Base-by-base conservation (phyloP, 2,888 invertebrate species). In the Malachius bipustulatus region DNA sequence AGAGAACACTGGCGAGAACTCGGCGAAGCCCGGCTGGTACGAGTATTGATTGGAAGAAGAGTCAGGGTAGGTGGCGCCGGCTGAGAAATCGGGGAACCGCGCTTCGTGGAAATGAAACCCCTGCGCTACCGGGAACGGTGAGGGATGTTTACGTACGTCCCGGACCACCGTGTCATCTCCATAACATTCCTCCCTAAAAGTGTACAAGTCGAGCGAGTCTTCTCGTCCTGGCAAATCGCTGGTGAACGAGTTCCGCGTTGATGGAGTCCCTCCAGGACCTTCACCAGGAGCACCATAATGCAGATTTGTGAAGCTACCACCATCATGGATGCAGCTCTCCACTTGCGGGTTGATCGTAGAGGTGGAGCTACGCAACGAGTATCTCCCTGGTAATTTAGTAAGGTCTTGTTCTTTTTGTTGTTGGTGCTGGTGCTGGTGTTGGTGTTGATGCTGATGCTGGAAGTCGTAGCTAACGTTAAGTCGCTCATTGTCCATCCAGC, bases 231-330 rank as follows among this genome's bases (percentile, higher is more conserved):
- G 66, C 30, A 66, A 49, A 41, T 64, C 60, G 28, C 54, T 47
- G 44, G 60, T 60, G 30, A 47, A 41, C 39, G 54, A 38, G 49
- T 62, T 43, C 46, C 58, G 40, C 48, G 46, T 46, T 30, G 46
- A 49, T 43, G 33, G 45, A 31, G 47, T 36, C 35, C 46, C 37
- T 14, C 59, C 59, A 3, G 60, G 56, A n/a, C 60, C 62, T 45
- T 61, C 62, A 8, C 62, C 69, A 39, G 62, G 57, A 14, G 70
- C 65, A 46, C 77, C 73, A 56, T 77, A 78, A 54, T 79, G 79
- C 32, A 79, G 65, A 56, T 75, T 77, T 45, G 73, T 75, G 52
- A 77, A 81, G 55, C 70, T 75, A 14, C 75, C 74, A 14, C 75
- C 74, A 38, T 71, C 62, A 54, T 73, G 74, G 12, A 76, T 71